A percentile compares a stretch with the other conserved stretches of the same genome.
These are phyloP conservation scores for Stichopus horrens DNA, from an alignment of 53 echinoderm and acorn worm genomes.

Conservation along the genomic window DNA sequence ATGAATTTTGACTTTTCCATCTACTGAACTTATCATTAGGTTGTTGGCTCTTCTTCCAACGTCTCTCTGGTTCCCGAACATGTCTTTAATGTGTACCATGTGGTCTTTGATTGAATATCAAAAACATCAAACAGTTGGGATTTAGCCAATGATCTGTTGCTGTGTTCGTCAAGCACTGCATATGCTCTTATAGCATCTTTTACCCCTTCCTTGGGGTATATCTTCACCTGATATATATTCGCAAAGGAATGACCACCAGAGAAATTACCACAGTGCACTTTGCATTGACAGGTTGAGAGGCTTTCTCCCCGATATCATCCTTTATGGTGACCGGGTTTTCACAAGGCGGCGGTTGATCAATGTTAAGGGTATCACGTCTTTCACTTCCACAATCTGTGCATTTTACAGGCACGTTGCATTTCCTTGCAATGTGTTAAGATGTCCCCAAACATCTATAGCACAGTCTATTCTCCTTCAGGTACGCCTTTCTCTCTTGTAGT, in stretches of 20 bases:
- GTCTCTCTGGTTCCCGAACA: slow-evolving; percentile 43
- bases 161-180: slow-evolving; percentile 60
- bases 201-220: not conserved
- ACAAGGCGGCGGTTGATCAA: no score
- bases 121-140: slow-evolving; percentile 48
- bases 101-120: not conserved
- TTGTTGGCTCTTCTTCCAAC: slow-evolving; percentile 39
- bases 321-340: not conserved
- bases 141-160: slow-evolving; percentile 52
- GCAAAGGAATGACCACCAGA: not conserved
- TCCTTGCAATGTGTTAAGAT: not conserved
- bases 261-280: slow-evolving; percentile 11
- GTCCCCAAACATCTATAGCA: slow-evolving; percentile 44
- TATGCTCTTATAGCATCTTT: not conserved
- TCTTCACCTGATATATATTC: not conserved
- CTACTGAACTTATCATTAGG: slow-evolving; percentile 44
- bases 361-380: not conserved
- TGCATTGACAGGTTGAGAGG: not conserved
- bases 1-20: slow-evolving; percentile 17
- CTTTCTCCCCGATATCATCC: slow-evolving; percentile 6
- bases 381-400: slow-evolving; percentile 12
- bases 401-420: not conserved
- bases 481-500: slow-evolving; percentile 51
- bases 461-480: slow-evolving; percentile 43
- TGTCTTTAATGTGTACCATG: slow-evolving; percentile 45